These are phyloP conservation scores for Eptesicus fuscus DNA, from an alignment of 2,113 vertebrate species.

Conservation along the genomic window DNA sequence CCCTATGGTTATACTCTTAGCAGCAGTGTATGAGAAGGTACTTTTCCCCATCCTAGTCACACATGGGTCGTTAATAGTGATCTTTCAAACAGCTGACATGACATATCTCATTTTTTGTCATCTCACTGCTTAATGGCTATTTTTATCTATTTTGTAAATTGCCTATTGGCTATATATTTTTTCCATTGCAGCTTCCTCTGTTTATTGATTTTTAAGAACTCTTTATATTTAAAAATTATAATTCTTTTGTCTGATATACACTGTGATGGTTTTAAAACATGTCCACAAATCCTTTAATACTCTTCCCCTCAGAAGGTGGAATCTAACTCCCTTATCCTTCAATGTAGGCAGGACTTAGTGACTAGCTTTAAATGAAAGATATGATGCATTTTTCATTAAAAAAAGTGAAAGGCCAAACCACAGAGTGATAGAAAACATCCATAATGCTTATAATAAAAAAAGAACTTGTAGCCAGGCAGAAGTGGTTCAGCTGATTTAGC, in stretches of 20 bases:
- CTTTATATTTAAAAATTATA: slow-evolving; percentile 20
- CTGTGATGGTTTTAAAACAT: background rate
- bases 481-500: no score
- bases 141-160: background rate
- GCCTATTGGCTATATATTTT: background rate
- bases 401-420: background rate
- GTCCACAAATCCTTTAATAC: background rate
- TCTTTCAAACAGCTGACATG: background rate
- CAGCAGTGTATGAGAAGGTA: background rate
- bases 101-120: background rate
- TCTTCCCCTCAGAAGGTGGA: background rate
- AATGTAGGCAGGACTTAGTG: background rate
- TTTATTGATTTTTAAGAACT: background rate
- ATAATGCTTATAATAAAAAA: background rate
- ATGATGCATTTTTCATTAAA: background rate
- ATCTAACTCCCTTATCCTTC: background rate
- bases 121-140: background rate
- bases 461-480: background rate
- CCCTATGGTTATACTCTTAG: background rate
- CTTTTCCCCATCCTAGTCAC: background rate
- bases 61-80: background rate
- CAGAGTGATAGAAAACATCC: background rate
- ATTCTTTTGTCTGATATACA: background rate
- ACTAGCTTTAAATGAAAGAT: background rate
- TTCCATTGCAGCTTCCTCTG: background rate